Base-by-base conservation (phyloP, 1,140 invertebrate genomes). In the Saxidomus purpurata region DNA sequence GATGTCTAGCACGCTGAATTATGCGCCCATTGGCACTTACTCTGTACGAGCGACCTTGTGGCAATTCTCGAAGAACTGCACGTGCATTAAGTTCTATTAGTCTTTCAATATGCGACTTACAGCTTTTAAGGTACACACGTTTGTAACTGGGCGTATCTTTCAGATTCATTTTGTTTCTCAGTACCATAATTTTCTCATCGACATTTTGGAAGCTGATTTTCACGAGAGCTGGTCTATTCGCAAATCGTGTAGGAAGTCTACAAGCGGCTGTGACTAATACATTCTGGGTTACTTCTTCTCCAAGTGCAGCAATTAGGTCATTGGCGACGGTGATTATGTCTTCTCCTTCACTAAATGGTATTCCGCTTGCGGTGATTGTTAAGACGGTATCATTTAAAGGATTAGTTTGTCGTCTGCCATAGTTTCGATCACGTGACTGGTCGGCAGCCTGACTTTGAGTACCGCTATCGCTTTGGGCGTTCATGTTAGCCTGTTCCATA, bases 21-120 rank as follows among this genome's bases (percentile, higher is more conserved):
- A 55, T 55, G 19, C 52, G 52, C 3, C 52, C 52, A 55, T 55
- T 55, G 4, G 52, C 52, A 55, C 19, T 55, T 55, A 13, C 52
- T 55, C 52, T 55, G 52, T 55, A 19, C 13, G 13, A 55, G 19
- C 15, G 15, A n/a, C 22, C 52, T 76, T 47, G 69, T 15, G 55
- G 59, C 13, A 67, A 31, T 25, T 90, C 40, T 15, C 81, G 17
- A 15, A 90, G 31, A 6, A 90, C 47, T 38, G 89, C 76, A 25
- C 74, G 36, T 19, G 82, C 81, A 31, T 89, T 89, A n/a, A 79
- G 55, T 81, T 90, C 83, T 36, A 87, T 82, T 25, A 82, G 36
- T 47, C 82, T 61, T 63, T 87, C 89, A 15, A 77, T 52, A n/a
- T 80, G 43, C 25, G 89, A 87, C 52, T 90, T 90, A 40, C 84